These are phyloP conservation scores for Masticophis lateralis DNA, from an alignment of 2,797 vertebrate species.

Conservation along the genomic window DNA sequence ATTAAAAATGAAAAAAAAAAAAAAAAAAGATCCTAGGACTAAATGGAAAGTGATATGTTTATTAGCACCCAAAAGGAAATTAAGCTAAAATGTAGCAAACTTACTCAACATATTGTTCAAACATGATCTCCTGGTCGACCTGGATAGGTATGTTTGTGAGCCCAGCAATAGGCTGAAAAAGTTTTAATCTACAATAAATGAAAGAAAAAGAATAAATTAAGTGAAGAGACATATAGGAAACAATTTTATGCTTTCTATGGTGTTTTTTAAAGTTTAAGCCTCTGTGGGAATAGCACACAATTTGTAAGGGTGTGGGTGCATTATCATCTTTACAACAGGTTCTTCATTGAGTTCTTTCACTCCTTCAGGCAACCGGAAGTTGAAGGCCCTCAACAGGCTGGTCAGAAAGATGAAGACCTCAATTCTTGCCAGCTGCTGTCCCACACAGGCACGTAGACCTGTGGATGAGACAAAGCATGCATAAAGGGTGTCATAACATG, in stretches of 20 bases:
- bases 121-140: no score
- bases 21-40: no score
- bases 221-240: neutral
- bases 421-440: no score
- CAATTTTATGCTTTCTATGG: neutral
- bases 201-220: neutral
- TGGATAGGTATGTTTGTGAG: neutral
- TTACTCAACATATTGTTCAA: no score
- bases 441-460: neutral
- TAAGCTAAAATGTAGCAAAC: no score
- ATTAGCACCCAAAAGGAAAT: no score
- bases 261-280: neutral
- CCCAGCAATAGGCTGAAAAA: no score
- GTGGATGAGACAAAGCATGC: neutral
- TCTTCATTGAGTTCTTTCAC: neutral
- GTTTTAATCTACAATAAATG: neutral
- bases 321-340: neutral
- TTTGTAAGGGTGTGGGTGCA: neutral
- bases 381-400: neutral
- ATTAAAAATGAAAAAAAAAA: no score
- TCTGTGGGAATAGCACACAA: neutral
- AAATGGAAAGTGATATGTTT: no score
- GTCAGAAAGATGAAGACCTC: constrained; percentile 13
- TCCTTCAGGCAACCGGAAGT: neutral
- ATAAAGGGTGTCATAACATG: neutral